Conservation (phyloP, 2,888 invertebrate species). For the Antheraea yamamai region DNA sequence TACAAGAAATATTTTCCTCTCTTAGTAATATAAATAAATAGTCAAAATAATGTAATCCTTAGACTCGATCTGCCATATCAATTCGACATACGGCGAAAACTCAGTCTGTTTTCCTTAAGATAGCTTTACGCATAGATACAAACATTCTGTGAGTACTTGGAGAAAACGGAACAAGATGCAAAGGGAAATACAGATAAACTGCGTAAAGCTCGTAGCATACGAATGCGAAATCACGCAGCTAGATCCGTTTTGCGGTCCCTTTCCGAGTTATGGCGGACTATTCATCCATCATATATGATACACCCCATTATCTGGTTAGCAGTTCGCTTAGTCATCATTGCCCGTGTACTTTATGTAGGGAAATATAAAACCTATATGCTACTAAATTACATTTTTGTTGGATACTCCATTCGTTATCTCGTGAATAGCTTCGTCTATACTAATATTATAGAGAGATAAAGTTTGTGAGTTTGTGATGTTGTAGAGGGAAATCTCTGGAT, state of each 20-base stretch:
- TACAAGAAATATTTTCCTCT: background rate
- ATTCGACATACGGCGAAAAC: constrained; percentile 28
- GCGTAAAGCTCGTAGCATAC: constrained; percentile 60
- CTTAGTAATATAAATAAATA: constrained; percentile 9
- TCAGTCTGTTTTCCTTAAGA: constrained; percentile 46
- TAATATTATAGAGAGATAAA: no score
- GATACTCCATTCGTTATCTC: background rate
- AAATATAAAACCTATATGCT: background rate
- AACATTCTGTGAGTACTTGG: constrained; percentile 22
- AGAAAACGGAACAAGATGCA: constrained; percentile 56
- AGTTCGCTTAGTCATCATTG: constrained; percentile 10
- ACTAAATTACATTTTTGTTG: background rate
- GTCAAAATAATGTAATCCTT: constrained; percentile 3
- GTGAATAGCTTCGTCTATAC: background rate
- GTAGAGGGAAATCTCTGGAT: no score
- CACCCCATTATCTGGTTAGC: constrained; percentile 11
- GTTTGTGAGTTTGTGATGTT: no score
- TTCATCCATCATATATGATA: constrained; percentile 10
- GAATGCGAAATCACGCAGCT: constrained; percentile 47
- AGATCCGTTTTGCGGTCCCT: constrained; percentile 47
- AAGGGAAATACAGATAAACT: constrained; percentile 53
- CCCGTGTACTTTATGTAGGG: background rate
- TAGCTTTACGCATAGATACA: constrained; percentile 36
- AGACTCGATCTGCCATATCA: constrained; percentile 41
- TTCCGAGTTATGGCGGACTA: constrained; percentile 22